Evolutionary conservation across 2,888 invertebrate species (phyloP).

Genomic region (Dusona sp.): DNA sequence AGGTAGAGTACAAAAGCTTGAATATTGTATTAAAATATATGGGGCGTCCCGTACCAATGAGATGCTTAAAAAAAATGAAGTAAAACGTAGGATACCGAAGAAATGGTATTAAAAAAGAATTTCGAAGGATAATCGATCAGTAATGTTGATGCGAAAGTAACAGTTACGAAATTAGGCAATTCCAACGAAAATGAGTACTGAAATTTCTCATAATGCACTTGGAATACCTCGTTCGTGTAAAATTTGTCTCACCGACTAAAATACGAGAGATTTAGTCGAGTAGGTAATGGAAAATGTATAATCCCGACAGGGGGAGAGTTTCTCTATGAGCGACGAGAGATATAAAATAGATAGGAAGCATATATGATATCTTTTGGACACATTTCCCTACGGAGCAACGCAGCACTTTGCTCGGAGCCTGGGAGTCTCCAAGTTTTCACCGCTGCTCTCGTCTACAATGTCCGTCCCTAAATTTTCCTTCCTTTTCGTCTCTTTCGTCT

Average conservation of each 20-base stretch:
- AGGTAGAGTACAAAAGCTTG: not conserved
- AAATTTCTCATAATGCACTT: not conserved
- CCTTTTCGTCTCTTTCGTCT: slow-evolving; percentile 14
- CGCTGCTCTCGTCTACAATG: slow-evolving; percentile 45
- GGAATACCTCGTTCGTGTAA: not conserved
- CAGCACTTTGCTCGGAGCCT: slow-evolving; percentile 41
- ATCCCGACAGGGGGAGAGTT: slow-evolving; percentile 25
- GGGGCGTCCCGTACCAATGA: no score
- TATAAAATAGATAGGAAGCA: slow-evolving; percentile 10
- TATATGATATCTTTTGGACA: slow-evolving; percentile 46
- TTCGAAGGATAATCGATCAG: not conserved
- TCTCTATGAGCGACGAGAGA: slow-evolving; percentile 11
- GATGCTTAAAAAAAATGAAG: not conserved
- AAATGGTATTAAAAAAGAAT: no score
- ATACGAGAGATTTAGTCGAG: slow-evolving; percentile 51
- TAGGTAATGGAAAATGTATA: slow-evolving; percentile 56
- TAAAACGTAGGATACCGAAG: not conserved
- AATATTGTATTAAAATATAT: slow-evolving; percentile 29
- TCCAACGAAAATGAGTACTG: not conserved
- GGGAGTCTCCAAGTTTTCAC: slow-evolving; percentile 52
- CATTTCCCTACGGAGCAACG: slow-evolving; percentile 45
- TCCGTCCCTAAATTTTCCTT: slow-evolving; percentile 3
- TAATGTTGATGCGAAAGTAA: not conserved
- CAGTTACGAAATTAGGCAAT: not conserved
- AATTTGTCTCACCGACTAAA: slow-evolving; percentile 21